Evolutionary conservation across 2,888 invertebrate species (phyloP).

Genomic region (Fragum sueziense): DNA sequence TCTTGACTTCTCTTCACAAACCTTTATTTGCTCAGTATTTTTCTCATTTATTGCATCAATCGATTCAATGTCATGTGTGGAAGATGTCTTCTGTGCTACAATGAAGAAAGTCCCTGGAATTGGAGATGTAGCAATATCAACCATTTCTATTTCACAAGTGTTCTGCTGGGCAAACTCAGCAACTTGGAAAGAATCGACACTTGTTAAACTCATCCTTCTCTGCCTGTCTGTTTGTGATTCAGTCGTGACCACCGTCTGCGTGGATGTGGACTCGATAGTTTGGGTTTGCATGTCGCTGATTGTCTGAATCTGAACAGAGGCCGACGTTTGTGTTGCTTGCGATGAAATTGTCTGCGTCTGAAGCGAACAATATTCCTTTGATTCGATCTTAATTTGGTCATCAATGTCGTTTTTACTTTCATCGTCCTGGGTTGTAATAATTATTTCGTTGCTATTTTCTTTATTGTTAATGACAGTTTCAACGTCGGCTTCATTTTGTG

Average conservation of each 20-base stretch:
- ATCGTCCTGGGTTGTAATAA: too few species aligned
- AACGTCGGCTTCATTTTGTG: not conserved
- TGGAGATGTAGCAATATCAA: conserved; percentile 21
- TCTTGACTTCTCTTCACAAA: too few species aligned
- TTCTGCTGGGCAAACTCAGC: conserved; percentile 11
- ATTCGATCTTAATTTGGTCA: not conserved
- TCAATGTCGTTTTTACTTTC: too few species aligned
- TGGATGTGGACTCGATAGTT: conserved; percentile 25
- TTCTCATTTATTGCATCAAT: too few species aligned
- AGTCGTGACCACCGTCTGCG: conserved; percentile 31
- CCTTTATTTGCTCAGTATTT: too few species aligned
- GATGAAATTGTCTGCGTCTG: conserved; percentile 43
- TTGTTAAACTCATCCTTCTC: not conserved
- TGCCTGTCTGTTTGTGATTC: conserved; percentile 24
- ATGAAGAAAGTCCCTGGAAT: conserved; percentile 15
- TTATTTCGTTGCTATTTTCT: not conserved
- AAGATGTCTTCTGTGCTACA: not conserved
- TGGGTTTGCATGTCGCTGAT: conserved; percentile 46
- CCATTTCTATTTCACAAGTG: conserved; percentile 15
- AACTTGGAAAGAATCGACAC: conserved; percentile 10
- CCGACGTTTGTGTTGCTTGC: conserved; percentile 38
- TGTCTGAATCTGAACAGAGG: conserved; percentile 44
- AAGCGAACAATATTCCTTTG: not conserved
- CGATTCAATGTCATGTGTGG: not conserved
- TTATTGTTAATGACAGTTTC: not conserved